Conservation (phyloP, 1,140 invertebrate genomes). For the Danaus plexippus region DNA sequence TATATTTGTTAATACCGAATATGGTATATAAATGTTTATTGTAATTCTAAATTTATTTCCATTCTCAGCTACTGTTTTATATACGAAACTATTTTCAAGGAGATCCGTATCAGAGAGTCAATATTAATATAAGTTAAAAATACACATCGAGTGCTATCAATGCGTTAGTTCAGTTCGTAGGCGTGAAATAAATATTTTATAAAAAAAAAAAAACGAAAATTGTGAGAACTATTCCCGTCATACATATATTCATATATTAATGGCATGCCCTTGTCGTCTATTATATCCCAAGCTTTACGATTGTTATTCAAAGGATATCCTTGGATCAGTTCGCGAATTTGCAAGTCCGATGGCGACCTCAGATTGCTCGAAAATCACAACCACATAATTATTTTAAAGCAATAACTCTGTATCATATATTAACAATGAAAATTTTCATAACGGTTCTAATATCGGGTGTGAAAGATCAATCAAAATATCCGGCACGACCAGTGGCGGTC, state of each 20-base stretch:
- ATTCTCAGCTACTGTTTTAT: too few relatives aligned
- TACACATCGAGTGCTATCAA: too few relatives aligned
- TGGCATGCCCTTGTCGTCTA: conserved; percentile 46
- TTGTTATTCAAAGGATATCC: conserved; percentile 57
- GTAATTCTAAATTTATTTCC: too few relatives aligned
- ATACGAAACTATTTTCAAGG: too few relatives aligned
- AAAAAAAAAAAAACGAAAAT: too few relatives aligned
- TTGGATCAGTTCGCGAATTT: conserved; percentile 38
- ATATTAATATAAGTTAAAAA: too few relatives aligned
- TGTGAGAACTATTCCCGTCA: conserved; percentile 12
- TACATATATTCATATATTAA: conserved; percentile 66
- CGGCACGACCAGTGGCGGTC: conserved; percentile 30
- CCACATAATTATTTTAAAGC: conserved; percentile 1
- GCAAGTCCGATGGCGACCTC: conserved; percentile 19
- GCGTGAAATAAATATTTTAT: too few relatives aligned
- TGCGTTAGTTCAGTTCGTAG: too few relatives aligned
- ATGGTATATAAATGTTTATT: too few relatives aligned
- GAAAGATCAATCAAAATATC: conserved; percentile 56
- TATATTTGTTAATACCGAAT: too few relatives aligned
- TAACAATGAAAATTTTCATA: not conserved
- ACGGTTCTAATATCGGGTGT: conserved; percentile 19
- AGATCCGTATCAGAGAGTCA: too few relatives aligned
- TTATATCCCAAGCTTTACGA: conserved; percentile 32
- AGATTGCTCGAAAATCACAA: conserved; percentile 5
- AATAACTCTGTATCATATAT: conserved; percentile 1